These are phyloP conservation scores for Paralichthys olivaceus DNA, from an alignment of 2,113 vertebrate genomes.

Conservation along the genomic window DNA sequence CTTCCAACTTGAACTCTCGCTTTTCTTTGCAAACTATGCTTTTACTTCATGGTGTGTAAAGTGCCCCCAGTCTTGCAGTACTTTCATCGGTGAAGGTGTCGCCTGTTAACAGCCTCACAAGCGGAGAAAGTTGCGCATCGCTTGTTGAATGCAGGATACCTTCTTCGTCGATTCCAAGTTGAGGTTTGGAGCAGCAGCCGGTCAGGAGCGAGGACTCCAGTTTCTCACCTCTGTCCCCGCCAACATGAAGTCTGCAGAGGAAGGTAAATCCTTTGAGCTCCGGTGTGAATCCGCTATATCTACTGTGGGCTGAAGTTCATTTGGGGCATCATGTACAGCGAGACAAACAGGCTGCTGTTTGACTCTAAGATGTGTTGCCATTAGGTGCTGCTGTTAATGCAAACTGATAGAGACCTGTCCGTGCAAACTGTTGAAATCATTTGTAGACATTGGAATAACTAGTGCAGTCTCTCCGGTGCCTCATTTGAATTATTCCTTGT, in stretches of 20 bases:
- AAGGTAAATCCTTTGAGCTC: constrained; percentile 81
- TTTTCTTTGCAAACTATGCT: constrained; percentile 40
- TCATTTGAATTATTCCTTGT: no score
- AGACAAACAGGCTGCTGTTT: no score
- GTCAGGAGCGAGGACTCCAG: constrained; percentile 80
- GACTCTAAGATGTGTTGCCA: background rate
- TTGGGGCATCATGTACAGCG: no score
- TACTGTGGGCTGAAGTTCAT: background rate
- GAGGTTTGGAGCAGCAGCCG: constrained; percentile 83
- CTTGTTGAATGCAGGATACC: constrained; percentile 85
- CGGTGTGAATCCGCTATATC: background rate
- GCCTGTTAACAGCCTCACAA: constrained; percentile 7
- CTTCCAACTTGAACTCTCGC: constrained; percentile 24
- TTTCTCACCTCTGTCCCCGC: constrained; percentile 68
- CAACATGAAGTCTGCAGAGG: constrained; percentile 93
- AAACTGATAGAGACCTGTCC: background rate
- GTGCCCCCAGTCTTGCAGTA: constrained; percentile 17
- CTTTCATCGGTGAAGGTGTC: background rate
- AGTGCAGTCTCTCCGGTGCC: no score
- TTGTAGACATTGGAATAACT: no score
- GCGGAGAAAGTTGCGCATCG: constrained; percentile 63
- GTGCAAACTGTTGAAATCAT: no score
- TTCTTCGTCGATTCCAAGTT: constrained; percentile 82
- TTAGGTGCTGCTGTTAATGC: background rate
- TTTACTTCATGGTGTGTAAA: constrained; percentile 34